Conservation (phyloP, 1,140 invertebrate genomes). For the Arctopsyche grandis region DNA sequence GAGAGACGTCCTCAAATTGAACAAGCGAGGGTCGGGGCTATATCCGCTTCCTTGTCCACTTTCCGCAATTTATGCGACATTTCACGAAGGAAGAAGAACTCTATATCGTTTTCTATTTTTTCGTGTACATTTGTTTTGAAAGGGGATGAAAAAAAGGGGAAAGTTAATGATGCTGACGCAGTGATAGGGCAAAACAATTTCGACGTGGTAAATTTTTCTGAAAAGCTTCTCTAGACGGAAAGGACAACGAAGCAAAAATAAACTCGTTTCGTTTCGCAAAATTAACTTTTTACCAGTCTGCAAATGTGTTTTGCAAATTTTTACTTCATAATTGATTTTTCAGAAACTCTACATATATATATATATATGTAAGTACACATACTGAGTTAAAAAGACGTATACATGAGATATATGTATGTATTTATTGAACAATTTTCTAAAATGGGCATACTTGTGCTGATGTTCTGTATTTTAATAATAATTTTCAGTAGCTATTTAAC, state of each 20-base stretch:
- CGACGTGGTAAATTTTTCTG: constrained; percentile 2
- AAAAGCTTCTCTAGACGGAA: background rate
- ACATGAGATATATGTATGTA: background rate
- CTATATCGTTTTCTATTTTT: too few species aligned
- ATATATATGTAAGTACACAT: background rate
- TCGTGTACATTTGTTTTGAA: too few species aligned
- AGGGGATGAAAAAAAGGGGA: background rate
- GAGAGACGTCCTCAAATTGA: too few species aligned
- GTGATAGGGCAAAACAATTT: constrained; percentile 9
- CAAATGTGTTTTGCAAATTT: background rate
- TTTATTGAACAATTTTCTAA: background rate
- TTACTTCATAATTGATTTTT: background rate
- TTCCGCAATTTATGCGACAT: too few species aligned
- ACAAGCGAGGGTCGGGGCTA: too few species aligned
- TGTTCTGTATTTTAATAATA: too few species aligned
- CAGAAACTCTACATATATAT: background rate
- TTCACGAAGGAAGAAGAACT: too few species aligned
- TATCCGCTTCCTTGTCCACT: too few species aligned
- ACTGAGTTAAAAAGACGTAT: background rate
- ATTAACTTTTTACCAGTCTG: background rate
- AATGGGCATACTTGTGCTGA: too few species aligned
- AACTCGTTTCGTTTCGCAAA: constrained; percentile 5
- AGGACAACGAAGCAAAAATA: background rate
- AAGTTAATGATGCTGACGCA: constrained; percentile 22
- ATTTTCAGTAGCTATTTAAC: too few species aligned